Evolutionary conservation across 37 sponge, comb jelly and placozoan genomes (phyloP).

Genomic region (Geodia barretti): DNA sequence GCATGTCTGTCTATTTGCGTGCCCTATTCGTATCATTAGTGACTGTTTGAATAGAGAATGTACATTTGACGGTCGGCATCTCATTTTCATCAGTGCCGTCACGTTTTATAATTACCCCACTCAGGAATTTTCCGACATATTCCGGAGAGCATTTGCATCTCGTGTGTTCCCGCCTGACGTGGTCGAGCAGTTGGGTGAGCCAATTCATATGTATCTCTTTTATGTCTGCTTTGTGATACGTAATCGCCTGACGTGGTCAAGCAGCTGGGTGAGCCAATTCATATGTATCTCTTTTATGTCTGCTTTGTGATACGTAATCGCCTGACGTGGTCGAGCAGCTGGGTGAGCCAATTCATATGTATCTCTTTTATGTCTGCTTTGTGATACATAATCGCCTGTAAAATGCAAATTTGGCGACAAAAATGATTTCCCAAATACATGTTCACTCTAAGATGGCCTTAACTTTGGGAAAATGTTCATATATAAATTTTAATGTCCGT

Average conservation of each 20-base stretch:
- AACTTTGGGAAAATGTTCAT: too few species aligned
- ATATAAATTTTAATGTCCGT: too few species aligned
- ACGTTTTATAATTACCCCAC: background rate
- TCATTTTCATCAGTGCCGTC: too few species aligned
- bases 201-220: too few species aligned
- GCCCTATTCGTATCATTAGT: background rate
- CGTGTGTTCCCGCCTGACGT: slow-evolving; percentile 96
- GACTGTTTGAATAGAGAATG: too few species aligned
- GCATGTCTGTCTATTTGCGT: background rate
- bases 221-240: background rate
- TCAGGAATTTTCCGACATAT: slow-evolving; percentile 93
- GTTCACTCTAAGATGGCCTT: too few species aligned
- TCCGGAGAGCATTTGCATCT: slow-evolving; percentile 98
- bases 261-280: background rate
- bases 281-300: too few species aligned
- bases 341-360: background rate
- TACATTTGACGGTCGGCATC: too few species aligned
- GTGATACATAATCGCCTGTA: too few species aligned
- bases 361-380: background rate
- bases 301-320: background rate
- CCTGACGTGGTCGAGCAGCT: background rate
- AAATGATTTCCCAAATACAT: too few species aligned
- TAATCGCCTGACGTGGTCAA: slow-evolving; percentile 62
- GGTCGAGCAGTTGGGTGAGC: slow-evolving; percentile 81
- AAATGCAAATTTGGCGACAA: too few species aligned